phyloP scores from a whole-genome alignment of 2,888 invertebrate species.

The Teleogryllus oceanicus region DNA sequence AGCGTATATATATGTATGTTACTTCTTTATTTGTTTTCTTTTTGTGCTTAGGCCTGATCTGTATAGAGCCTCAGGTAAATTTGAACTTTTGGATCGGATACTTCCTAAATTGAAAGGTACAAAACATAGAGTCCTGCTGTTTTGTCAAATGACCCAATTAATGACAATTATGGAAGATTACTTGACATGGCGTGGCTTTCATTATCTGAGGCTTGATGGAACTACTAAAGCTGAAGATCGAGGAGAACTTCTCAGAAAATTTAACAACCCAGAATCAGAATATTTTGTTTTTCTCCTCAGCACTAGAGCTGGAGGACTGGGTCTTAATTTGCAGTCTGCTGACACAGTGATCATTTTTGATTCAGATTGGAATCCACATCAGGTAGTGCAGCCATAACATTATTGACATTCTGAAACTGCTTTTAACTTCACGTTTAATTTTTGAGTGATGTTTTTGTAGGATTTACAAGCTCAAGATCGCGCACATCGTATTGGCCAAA shows the following conservation, averaged over 20 bases:
- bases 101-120: slow-evolving; percentile 57
- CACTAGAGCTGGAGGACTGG: slow-evolving; percentile 61
- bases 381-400: slow-evolving; percentile 44
- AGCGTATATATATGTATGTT: not conserved
- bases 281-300: slow-evolving; percentile 60
- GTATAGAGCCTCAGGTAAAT: slow-evolving; percentile 59
- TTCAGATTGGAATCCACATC: slow-evolving; percentile 66
- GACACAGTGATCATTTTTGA: slow-evolving; percentile 67
- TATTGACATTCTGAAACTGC: not conserved
- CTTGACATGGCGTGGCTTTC: slow-evolving; percentile 53
- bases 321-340: slow-evolving; percentile 61
- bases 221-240: slow-evolving; percentile 61
- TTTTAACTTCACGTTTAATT: not conserved
- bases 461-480: slow-evolving; percentile 65
- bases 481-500: slow-evolving; percentile 64
- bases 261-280: slow-evolving; percentile 53
- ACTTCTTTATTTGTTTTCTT: not conserved
- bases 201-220: slow-evolving; percentile 59
- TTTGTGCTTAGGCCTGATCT: slow-evolving; percentile 49
- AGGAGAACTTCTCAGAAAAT: slow-evolving; percentile 53
- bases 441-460: slow-evolving; percentile 40
- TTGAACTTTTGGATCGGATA: slow-evolving; percentile 61
- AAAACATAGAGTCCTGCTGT: slow-evolving; percentile 57
- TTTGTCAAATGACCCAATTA: slow-evolving; percentile 65
- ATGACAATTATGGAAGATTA: slow-evolving; percentile 63